phyloP scores from a whole-genome alignment of 2,113 vertebrate species.

The Tapirus terrestris region DNA sequence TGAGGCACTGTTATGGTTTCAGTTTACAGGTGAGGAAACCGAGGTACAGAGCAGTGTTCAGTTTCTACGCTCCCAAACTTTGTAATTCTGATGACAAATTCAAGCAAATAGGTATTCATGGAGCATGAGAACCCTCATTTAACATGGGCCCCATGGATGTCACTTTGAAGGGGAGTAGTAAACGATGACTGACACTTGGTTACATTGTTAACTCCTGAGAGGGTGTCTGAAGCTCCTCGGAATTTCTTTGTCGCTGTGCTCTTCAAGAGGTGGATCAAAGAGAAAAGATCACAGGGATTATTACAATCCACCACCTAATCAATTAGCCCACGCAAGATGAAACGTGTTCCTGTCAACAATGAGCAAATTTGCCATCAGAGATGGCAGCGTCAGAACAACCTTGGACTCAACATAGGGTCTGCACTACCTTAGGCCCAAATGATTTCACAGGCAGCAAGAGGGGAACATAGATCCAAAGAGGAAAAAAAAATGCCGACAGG shows the following conservation, averaged over 20 bases:
- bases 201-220: not conserved
- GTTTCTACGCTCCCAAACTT: not conserved
- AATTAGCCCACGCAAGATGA: not conserved
- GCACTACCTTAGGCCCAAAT: not conserved
- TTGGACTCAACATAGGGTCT: not conserved
- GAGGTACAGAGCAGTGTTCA: not conserved
- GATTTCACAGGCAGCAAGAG: not conserved
- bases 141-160: not conserved
- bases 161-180: not conserved
- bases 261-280: not conserved
- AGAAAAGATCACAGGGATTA: not conserved
- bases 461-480: not conserved
- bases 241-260: not conserved
- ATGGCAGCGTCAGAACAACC: not conserved
- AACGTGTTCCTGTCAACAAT: not conserved
- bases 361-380: not conserved
- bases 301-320: not conserved
- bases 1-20: not conserved
- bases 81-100: conserved; percentile 23
- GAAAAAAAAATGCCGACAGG: not conserved
- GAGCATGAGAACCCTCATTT: not conserved
- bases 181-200: not conserved
- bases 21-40: not conserved
- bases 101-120: not conserved
- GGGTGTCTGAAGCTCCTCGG: not conserved